phyloP scores from a whole-genome alignment of 1,140 invertebrate genomes.

The Paraescarpia echinospica region DNA sequence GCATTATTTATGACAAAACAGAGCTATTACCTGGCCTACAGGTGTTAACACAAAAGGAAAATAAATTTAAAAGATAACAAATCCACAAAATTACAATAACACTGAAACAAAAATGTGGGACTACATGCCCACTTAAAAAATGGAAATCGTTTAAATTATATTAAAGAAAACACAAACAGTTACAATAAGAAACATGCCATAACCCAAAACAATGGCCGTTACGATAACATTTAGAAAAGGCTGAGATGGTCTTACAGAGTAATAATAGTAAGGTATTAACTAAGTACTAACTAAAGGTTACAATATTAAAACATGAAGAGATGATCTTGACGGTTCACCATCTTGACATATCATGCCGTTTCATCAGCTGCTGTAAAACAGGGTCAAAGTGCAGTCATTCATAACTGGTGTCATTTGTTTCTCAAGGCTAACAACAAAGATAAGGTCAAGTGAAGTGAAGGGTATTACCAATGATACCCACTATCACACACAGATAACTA shows the following conservation, averaged over 20 bases:
- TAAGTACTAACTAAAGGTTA: neutral
- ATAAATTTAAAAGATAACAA: neutral
- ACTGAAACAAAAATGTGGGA: neutral
- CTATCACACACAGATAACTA: neutral
- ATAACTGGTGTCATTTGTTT: neutral
- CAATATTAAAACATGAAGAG: neutral
- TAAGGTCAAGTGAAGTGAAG: neutral
- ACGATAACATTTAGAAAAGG: neutral
- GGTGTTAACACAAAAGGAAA: no score
- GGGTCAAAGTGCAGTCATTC: neutral
- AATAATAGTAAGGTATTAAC: no score
- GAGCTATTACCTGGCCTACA: no score
- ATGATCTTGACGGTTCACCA: no score
- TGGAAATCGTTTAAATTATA: neutral
- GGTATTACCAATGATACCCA: neutral
- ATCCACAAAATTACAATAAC: neutral
- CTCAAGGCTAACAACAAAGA: neutral
- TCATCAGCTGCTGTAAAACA: neutral
- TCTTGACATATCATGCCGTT: neutral
- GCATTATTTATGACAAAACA: no score
- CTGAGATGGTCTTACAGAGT: neutral
- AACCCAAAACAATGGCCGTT: neutral
- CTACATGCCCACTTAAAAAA: neutral
- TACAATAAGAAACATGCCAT: neutral
- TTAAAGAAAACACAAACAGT: neutral